A percentile compares a stretch with the other conserved stretches of the same genome.
These are phyloP conservation scores for Branchipolynoe longqiensis DNA, from an alignment of 2,888 invertebrate genomes.

Conservation along the genomic window DNA sequence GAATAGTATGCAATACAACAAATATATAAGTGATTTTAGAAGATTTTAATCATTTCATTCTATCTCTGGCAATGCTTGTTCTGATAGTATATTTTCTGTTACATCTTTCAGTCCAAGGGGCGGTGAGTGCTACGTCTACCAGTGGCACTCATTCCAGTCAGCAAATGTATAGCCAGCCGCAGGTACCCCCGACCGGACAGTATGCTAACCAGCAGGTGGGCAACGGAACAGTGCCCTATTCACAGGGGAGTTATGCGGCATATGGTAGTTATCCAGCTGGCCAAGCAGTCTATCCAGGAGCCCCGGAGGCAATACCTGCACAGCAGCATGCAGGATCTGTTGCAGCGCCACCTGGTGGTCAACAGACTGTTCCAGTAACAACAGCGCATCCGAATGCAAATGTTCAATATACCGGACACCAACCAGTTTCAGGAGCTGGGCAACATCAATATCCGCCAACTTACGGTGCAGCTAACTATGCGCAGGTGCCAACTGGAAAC, in stretches of 20 bases:
- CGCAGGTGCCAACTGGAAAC: neutral
- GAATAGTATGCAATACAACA: too few relatives aligned
- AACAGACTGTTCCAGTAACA: neutral
- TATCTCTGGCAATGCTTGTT: too few relatives aligned
- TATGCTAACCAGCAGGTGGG: conserved; percentile 20
- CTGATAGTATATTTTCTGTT: too few relatives aligned
- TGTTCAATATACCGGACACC: neutral
- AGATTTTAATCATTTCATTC: too few relatives aligned
- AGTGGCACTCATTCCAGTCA: neutral
- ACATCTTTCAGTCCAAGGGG: too few relatives aligned
- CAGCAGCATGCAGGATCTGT: too few relatives aligned
- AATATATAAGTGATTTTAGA: too few relatives aligned
- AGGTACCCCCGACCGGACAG: neutral
- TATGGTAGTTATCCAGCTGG: neutral
- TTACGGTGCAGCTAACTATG: neutral
- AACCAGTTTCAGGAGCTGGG: neutral
- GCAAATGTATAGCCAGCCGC: neutral
- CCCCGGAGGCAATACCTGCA: too few relatives aligned
- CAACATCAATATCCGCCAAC: neutral
- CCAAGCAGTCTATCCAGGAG: conserved; percentile 15
- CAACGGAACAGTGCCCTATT: neutral
- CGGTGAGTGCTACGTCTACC: neutral
- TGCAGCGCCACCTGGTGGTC: neutral
- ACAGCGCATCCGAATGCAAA: neutral
- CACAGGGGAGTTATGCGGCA: neutral